Percentiles rank a stretch among this genome's conserved stretches.
phyloP scores from a whole-genome alignment of 2,797 vertebrate genomes.

The Urosaurus nigricauda region DNA sequence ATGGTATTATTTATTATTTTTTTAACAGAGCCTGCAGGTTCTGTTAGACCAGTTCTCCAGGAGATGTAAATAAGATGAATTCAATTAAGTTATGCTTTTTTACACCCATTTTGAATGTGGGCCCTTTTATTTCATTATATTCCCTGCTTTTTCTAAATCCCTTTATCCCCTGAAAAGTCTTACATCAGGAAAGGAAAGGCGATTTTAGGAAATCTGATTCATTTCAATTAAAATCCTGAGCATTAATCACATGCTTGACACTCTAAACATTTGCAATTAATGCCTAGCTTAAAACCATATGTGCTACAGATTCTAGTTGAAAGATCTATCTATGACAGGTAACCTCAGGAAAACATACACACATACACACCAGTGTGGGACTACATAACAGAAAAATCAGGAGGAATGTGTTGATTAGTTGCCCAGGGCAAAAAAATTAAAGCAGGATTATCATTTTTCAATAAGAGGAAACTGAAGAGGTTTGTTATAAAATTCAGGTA shows the following conservation, averaged over 20 bases:
- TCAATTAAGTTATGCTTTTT: constrained; percentile 32
- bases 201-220: constrained; percentile 70
- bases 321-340: constrained; percentile 73
- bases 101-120: constrained; percentile 28
- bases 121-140: constrained; percentile 29
- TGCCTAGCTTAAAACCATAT: constrained; percentile 79
- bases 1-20: constrained; percentile 34
- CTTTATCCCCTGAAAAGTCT: not conserved
- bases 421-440: constrained; percentile 53
- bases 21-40: constrained; percentile 34
- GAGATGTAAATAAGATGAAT: constrained; percentile 37
- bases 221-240: constrained; percentile 74
- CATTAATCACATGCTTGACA: constrained; percentile 76
- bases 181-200: constrained; percentile 47
- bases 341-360: constrained; percentile 69
- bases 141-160: constrained; percentile 8
- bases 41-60: constrained; percentile 58
- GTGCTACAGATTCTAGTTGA: constrained; percentile 70
- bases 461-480: constrained; percentile 29
- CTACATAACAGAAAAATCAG: constrained; percentile 37
- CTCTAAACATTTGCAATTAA: constrained; percentile 80
- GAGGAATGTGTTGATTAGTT: not conserved
- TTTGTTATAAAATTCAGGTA: constrained; percentile 19
- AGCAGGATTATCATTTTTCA: constrained; percentile 51
- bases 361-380: constrained; percentile 69